These are phyloP conservation scores for Yponomeuta sedellus DNA, from an alignment of 2,888 invertebrate species.

Conservation along the genomic window DNA sequence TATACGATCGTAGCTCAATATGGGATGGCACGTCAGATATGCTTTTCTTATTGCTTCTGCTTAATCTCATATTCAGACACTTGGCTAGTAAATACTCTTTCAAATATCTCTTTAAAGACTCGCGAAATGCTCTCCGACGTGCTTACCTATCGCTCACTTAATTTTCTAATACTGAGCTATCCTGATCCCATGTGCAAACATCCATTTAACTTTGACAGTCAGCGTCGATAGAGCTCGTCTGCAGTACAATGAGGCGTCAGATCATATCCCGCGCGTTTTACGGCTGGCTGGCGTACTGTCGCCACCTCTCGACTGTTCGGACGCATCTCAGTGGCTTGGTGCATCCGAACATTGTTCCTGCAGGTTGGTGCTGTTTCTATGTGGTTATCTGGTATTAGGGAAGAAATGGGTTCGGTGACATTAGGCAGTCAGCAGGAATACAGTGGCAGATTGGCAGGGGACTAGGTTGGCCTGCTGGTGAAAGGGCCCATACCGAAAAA, in stretches of 20 bases:
- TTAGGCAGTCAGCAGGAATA: no score
- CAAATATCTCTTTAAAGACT: no score
- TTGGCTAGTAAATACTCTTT: no score
- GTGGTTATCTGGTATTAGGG: no score
- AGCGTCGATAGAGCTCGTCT: constrained; percentile 85
- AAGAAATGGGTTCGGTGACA: no score
- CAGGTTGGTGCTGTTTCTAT: constrained; percentile 48
- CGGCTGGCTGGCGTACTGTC: constrained; percentile 96
- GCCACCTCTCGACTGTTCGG: constrained; percentile 93
- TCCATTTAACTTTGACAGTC: constrained; percentile 47
- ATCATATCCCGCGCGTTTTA: constrained; percentile 97
- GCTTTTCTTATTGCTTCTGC: no score
- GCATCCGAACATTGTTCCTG: constrained; percentile 81
- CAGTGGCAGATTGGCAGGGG: no score
- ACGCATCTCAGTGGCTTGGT: constrained; percentile 95
- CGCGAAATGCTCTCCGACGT: not conserved
- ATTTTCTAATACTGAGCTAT: not conserved
- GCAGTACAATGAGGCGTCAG: constrained; percentile 95
- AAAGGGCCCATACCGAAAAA: no score
- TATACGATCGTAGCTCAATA: no score
- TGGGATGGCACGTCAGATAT: no score
- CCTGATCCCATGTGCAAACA: not conserved
- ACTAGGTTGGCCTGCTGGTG: no score
- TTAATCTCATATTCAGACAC: no score
- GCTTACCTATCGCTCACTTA: not conserved